These are phyloP conservation scores for Incurvaria masculella DNA, from an alignment of 2,888 invertebrate species.

Conservation along the genomic window DNA sequence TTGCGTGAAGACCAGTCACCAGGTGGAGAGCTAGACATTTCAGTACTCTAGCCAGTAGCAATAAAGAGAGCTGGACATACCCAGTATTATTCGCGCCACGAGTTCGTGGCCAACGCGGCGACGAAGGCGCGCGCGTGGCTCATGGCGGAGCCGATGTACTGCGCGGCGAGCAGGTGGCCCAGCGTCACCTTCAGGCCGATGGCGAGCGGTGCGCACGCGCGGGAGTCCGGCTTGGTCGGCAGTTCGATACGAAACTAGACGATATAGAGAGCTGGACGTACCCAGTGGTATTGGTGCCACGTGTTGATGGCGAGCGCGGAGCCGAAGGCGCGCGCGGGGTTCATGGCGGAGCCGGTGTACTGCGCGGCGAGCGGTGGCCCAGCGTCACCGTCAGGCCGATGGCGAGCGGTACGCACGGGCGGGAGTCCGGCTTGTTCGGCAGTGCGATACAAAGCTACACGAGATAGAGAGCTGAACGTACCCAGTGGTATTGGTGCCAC, in stretches of 20 bases:
- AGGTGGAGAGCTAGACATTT: too few relatives aligned
- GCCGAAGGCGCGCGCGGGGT: constrained; percentile 87
- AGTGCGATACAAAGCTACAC: too few relatives aligned
- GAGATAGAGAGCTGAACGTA: constrained; percentile 50
- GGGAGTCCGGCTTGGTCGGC: too few relatives aligned
- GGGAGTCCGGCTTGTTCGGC: constrained; percentile 73
- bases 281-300: constrained; percentile 78
- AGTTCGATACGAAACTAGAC: too few relatives aligned
- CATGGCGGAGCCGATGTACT: constrained; percentile 87
- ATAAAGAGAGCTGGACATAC: constrained; percentile 68
- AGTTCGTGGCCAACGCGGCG: constrained; percentile 73
- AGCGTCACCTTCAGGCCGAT: constrained; percentile 85
- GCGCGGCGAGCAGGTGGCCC: constrained; percentile 81
- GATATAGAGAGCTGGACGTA: constrained; percentile 43
- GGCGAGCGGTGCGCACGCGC: constrained; percentile 82
- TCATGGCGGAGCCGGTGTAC: constrained; percentile 89
- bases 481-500: constrained; percentile 75
- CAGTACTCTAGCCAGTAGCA: too few relatives aligned
- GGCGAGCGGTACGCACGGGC: constrained; percentile 72
- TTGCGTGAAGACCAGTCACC: too few relatives aligned
- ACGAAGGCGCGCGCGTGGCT: constrained; percentile 90
- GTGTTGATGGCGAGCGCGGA: constrained; percentile 74
- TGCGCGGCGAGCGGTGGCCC: constrained; percentile 84
- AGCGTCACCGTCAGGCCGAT: constrained; percentile 85
- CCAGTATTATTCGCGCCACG: constrained; percentile 76